These are phyloP conservation scores for Pungitius pungitius DNA, from an alignment of 2,113 vertebrate species.

Conservation along the genomic window DNA sequence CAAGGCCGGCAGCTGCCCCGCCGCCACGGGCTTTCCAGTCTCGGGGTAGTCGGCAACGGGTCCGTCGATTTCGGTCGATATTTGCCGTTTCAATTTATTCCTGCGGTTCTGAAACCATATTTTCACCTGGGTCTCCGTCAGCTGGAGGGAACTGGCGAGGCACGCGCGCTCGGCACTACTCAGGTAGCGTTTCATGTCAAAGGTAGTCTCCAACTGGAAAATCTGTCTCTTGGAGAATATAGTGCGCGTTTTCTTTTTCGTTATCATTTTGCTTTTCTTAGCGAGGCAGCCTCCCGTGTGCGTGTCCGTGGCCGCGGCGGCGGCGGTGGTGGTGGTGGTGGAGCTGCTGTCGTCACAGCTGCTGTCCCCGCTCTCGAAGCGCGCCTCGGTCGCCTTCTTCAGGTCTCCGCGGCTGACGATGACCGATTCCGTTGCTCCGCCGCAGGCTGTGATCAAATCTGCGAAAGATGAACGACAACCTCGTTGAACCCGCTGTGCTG, in stretches of 20 bases:
- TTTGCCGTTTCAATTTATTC: slow-evolving; percentile 88
- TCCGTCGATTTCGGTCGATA: slow-evolving; percentile 84
- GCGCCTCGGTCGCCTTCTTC: slow-evolving; percentile 60
- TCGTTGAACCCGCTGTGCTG: background rate
- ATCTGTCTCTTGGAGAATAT: slow-evolving; percentile 91
- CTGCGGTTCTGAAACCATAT: slow-evolving; percentile 88
- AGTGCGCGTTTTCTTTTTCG: slow-evolving; percentile 89
- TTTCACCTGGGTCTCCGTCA: slow-evolving; percentile 86
- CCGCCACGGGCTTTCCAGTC: slow-evolving; percentile 70
- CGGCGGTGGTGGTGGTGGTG: slow-evolving; percentile 54
- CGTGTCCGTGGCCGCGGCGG: slow-evolving; percentile 52
- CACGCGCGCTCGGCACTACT: slow-evolving; percentile 87
- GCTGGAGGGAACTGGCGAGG: slow-evolving; percentile 84
- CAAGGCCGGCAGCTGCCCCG: slow-evolving; percentile 80
- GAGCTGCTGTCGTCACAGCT: slow-evolving; percentile 76
- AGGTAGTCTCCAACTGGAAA: slow-evolving; percentile 89
- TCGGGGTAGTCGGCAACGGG: slow-evolving; percentile 71
- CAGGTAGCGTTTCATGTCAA: slow-evolving; percentile 88
- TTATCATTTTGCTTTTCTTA: slow-evolving; percentile 79
- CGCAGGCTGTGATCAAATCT: slow-evolving; percentile 65
- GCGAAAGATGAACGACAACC: slow-evolving; percentile 41
- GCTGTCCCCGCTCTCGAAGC: slow-evolving; percentile 80
- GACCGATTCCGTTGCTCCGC: slow-evolving; percentile 42
- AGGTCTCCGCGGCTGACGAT: slow-evolving; percentile 54
- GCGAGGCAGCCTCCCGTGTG: slow-evolving; percentile 47